These are phyloP conservation scores for Sphyrna mokarran DNA, from an alignment of 2,113 vertebrate species.

Conservation along the genomic window DNA sequence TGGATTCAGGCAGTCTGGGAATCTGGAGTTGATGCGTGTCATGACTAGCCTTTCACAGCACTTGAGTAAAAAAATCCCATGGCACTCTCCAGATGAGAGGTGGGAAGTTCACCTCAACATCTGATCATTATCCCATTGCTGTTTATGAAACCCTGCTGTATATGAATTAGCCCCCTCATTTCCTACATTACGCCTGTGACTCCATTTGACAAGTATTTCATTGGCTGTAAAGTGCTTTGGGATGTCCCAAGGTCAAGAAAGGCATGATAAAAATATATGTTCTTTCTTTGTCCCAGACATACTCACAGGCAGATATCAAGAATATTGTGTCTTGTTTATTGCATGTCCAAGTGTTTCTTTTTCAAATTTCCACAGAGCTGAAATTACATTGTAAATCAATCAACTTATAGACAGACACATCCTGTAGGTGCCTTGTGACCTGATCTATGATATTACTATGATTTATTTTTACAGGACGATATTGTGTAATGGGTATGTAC, in stretches of 20 bases:
- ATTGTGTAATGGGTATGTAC: not conserved
- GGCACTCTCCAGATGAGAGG: not conserved
- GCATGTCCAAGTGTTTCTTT: too few species aligned
- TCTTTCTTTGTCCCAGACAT: not conserved
- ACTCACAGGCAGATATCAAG: not conserved
- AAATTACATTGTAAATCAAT: not conserved
- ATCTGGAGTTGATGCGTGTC: too few species aligned
- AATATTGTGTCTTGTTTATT: not conserved
- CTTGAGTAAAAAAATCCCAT: not conserved
- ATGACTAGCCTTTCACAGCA: too few species aligned
- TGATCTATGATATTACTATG: too few species aligned
- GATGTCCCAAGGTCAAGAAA: not conserved
- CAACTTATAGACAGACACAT: not conserved
- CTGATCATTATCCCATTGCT: not conserved
- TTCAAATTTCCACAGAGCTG: not conserved
- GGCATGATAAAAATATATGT: not conserved
- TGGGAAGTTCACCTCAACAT: not conserved
- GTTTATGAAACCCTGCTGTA: not conserved
- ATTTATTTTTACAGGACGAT: conserved; percentile 6
- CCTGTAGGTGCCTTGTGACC: not conserved
- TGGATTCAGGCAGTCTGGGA: too few species aligned
- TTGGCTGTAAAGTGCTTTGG: not conserved
- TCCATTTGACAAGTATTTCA: not conserved
- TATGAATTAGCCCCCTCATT: not conserved
- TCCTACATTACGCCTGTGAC: not conserved